These are phyloP conservation scores for Pheosia tremula DNA, from an alignment of 2,888 invertebrate genomes.

Conservation along the genomic window DNA sequence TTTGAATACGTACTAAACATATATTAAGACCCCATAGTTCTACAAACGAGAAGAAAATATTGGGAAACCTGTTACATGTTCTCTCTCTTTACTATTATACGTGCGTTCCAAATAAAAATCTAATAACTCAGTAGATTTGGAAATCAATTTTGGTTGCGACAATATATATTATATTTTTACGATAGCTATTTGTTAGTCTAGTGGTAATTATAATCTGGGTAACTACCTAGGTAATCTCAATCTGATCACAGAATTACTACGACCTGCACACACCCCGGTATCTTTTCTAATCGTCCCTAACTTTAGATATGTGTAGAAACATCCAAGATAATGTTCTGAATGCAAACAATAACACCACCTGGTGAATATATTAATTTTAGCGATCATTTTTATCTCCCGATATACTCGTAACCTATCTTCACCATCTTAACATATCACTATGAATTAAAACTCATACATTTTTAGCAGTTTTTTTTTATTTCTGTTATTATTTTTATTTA, in stretches of 20 bases:
- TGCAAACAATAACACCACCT: conserved; percentile 61
- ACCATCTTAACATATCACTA: conserved; percentile 40
- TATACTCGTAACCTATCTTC: conserved; percentile 13
- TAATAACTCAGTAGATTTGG: too few relatives aligned
- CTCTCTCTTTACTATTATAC: too few relatives aligned
- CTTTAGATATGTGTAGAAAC: conserved; percentile 20
- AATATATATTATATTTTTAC: too few relatives aligned
- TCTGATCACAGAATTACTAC: conserved; percentile 23
- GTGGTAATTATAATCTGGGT: neutral
- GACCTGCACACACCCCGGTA: conserved; percentile 40
- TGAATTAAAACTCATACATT: conserved; percentile 12
- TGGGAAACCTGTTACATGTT: too few relatives aligned
- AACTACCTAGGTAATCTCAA: neutral
- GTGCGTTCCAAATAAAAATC: too few relatives aligned
- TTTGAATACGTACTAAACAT: too few relatives aligned
- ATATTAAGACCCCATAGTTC: too few relatives aligned
- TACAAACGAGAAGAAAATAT: too few relatives aligned
- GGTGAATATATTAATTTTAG: conserved; percentile 33
- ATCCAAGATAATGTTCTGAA: conserved; percentile 72
- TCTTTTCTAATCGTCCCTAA: conserved; percentile 14
- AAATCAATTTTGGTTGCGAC: too few relatives aligned
- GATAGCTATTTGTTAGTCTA: neutral
- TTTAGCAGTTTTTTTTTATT: conserved; percentile 19
- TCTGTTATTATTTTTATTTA: conserved; percentile 38
- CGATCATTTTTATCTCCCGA: conserved; percentile 17